Percentiles rank a stretch among this genome's conserved stretches.
phyloP scores from a whole-genome alignment of 2,113 vertebrate species.

The Hydrolagus affinis region DNA sequence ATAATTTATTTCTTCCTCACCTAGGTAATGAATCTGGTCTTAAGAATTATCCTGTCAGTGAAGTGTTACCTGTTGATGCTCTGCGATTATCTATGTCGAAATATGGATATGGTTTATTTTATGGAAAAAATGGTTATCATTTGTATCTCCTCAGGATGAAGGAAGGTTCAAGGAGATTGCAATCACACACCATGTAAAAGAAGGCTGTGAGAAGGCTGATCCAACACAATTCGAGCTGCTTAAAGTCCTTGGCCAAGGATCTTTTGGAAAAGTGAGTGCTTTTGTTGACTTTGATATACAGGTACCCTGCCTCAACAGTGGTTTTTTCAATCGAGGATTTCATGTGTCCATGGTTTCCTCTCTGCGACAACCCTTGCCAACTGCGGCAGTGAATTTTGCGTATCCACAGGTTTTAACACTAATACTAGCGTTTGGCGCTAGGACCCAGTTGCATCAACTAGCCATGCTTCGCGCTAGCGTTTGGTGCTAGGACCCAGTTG shows the following conservation, averaged over 20 bases:
- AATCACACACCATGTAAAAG: slow-evolving; percentile 91
- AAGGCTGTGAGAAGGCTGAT: slow-evolving; percentile 94
- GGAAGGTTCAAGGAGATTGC: slow-evolving; percentile 85
- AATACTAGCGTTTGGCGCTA: no score
- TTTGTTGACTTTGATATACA: slow-evolving; percentile 12
- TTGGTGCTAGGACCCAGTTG: no score
- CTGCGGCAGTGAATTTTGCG: no score
- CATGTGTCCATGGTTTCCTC: no score
- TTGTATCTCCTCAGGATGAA: slow-evolving; percentile 64
- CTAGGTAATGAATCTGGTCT: no score
- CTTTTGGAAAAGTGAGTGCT: slow-evolving; percentile 83
- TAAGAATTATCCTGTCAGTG: no score
- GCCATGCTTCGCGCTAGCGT: no score
- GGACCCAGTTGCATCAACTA: no score
- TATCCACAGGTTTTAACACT: no score
- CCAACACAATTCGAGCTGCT: slow-evolving; percentile 91
- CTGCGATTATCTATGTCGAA: background rate
- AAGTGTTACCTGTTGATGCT: background rate
- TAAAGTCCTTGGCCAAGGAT: slow-evolving; percentile 93
- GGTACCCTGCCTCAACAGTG: background rate
- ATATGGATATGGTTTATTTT: background rate
- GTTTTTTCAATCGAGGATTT: no score
- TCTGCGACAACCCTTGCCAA: no score
- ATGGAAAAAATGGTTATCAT: background rate
- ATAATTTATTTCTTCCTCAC: no score